Percentiles rank a stretch among this genome's conserved stretches.
These are phyloP conservation scores for Phaetusa simplex DNA, from an alignment of 2,113 vertebrate species.

Conservation along the genomic window DNA sequence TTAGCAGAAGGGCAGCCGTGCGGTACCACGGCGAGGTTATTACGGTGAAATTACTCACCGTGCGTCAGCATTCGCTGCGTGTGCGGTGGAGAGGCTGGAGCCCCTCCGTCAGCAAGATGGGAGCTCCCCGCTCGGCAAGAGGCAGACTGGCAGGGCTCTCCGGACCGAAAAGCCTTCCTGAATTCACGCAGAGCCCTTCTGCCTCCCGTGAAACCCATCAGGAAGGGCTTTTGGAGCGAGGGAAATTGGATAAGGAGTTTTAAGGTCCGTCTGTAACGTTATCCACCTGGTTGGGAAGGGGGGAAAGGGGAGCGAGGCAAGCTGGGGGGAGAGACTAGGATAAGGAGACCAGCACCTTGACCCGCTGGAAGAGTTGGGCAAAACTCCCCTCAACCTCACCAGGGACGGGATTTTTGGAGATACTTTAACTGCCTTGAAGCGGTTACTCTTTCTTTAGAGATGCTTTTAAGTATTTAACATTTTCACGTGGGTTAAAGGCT, in stretches of 20 bases:
- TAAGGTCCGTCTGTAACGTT: accelerated
- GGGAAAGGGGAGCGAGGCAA: background rate
- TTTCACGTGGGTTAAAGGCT: background rate
- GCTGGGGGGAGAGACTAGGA: background rate
- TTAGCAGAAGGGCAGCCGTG: background rate
- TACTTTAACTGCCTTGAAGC: background rate
- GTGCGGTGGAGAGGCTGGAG: background rate
- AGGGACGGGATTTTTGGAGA: background rate
- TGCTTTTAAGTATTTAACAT: background rate
- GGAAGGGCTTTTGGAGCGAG: background rate
- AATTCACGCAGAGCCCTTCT: background rate
- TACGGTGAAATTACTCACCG: background rate
- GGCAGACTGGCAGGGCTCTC: accelerated
- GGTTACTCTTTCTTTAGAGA: background rate
- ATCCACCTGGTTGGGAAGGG: background rate
- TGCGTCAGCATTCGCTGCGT: background rate
- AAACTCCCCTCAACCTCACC: background rate
- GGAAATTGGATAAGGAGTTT: background rate
- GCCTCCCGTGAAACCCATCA: background rate
- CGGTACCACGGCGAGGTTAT: background rate
- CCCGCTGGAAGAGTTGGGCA: background rate
- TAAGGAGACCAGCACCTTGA: background rate
- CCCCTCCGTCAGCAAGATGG: background rate
- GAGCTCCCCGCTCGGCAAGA: background rate
- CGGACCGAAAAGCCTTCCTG: background rate